Evolutionary conservation across 2,888 invertebrate genomes (phyloP), one percentile per base, ranked within the genome.

Genomic region (Dryobotodes eremita): DNA sequence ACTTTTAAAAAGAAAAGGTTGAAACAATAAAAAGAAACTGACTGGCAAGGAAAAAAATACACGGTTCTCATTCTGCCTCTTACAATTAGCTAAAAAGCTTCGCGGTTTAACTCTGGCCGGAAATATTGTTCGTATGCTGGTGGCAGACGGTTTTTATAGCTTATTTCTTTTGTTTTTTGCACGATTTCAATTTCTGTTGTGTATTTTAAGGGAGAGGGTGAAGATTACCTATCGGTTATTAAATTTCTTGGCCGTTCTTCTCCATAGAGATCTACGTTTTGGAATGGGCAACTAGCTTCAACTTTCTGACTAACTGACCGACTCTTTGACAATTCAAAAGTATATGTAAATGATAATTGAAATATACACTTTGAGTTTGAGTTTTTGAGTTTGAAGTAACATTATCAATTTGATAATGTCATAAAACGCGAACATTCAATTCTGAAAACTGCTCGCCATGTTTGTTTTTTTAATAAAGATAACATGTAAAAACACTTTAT

Each of bases 81-180:
- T 64, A 82, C 79, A 88, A 88, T 88, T 88, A 88, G 82, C 73
- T 88, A 88, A 88, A 87, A 84, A 87, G 88, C 79, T 80, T 86
- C 31, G 70, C 23, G 72, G 66, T 75, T 83, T 86, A 77, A 75
- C 78, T 75, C 64, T 71, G 75, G 80, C 65, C 65, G 53, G 59
- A 53, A 66, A 79, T 74, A 76, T 75, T 78, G 71, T 81, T 77
- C n/a, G 71, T 71, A 70, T 75, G 66, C 68, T 53, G 42, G 57
- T 62, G 42, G 64, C 42, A 36, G 62, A 17, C 55, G 62, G 50
- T 55, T 71, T 48, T 82, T 46, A 36, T 3, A 61, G 1, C 20
- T 31, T 42, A 26, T 62, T 71, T 57, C 13, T 64, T 76, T 75
- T 42, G 50, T 74, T 74, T 65, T 75, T 62, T 36, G 42, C 8